A percentile compares a stretch with the other conserved stretches of the same genome.
phyloP scores from a whole-genome alignment of 2,797 vertebrate species.

The Siniperca obscura region DNA sequence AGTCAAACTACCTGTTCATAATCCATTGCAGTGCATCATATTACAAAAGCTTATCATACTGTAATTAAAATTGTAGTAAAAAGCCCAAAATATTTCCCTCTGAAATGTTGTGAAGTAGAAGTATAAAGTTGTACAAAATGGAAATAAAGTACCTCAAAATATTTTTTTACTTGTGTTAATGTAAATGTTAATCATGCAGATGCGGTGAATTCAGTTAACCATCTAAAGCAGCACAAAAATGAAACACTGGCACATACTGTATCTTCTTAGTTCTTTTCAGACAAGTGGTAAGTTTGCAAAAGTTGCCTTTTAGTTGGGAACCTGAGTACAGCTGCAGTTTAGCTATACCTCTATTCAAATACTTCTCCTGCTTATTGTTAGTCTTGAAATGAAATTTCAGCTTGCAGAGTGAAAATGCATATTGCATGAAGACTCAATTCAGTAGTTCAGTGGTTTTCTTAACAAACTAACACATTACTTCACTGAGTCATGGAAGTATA shows the following conservation, averaged over 20 bases:
- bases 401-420: background rate
- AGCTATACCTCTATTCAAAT: background rate
- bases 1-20: no score
- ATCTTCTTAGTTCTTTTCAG: background rate
- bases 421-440: slow-evolving; percentile 15
- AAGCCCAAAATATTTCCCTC: background rate
- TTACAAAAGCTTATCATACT: background rate
- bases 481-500: background rate
- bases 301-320: background rate
- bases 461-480: slow-evolving; percentile 18
- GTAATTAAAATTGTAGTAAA: background rate
- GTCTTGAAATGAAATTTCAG: slow-evolving; percentile 4
- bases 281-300: background rate
- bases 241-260: background rate
- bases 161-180: background rate
- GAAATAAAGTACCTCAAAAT: background rate
- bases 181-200: background rate
- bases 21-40: background rate
- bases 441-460: slow-evolving; percentile 12
- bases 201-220: background rate
- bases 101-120: no score
- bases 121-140: background rate
- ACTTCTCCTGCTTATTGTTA: background rate
- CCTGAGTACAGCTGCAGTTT: background rate
- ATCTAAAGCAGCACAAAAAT: background rate